Evolutionary conservation across 2,113 vertebrate genomes (phyloP).

Genomic region (Nettapus auritus): DNA sequence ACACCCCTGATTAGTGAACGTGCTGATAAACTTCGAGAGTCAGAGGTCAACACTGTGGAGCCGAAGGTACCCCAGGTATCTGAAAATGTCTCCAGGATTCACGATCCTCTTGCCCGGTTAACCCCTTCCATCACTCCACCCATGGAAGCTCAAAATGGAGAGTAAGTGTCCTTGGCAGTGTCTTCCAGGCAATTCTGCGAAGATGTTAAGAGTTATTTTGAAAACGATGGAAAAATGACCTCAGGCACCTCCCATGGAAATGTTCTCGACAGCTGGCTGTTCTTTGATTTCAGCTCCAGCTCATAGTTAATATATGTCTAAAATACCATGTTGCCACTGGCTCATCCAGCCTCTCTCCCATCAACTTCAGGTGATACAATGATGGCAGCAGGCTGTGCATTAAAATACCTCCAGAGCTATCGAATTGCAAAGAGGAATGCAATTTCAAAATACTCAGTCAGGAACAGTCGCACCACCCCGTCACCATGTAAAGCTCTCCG

Average conservation of each 20-base stretch:
- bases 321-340: accelerated
- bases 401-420: not conserved
- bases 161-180: not conserved
- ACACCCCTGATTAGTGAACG: conserved; percentile 75
- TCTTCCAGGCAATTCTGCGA: not conserved
- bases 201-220: not conserved
- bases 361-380: not conserved
- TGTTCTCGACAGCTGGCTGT: not conserved
- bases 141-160: not conserved
- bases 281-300: not conserved
- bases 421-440: not conserved
- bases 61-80: conserved; percentile 73
- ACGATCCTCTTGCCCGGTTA: not conserved
- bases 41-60: conserved; percentile 69
- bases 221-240: not conserved
- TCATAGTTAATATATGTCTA: not conserved
- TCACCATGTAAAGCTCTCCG: accelerated
- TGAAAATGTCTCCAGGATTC: conserved; percentile 57
- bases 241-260: not conserved
- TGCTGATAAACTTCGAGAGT: conserved; percentile 72
- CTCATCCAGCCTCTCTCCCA: not conserved
- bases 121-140: conserved; percentile 49
- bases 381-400: not conserved
- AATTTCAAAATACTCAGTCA: not conserved
- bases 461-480: not conserved